phyloP scores from a whole-genome alignment of 2,113 vertebrate genomes.

The Bombycilla garrulus region DNA sequence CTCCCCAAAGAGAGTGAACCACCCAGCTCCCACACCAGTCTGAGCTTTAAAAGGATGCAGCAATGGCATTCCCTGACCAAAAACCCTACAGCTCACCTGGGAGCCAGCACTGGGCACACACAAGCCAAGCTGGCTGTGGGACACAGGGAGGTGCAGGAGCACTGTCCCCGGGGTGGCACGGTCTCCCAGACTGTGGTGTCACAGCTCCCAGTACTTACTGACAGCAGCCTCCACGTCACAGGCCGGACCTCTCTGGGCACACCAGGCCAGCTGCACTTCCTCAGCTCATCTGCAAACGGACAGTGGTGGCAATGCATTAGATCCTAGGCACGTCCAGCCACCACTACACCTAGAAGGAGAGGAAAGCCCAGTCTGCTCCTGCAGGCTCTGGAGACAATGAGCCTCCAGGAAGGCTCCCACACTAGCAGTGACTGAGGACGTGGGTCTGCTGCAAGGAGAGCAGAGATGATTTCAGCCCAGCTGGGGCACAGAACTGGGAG shows the following conservation, averaged over 20 bases:
- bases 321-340: conserved; percentile 62
- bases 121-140: background rate
- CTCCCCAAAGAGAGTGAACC: background rate
- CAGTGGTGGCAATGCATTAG: conserved; percentile 65
- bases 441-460: background rate
- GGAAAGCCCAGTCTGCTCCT: conserved; percentile 70
- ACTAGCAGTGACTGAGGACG: background rate
- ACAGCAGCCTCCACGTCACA: conserved; percentile 95
- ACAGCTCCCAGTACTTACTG: conserved; percentile 74
- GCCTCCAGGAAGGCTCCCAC: conserved; percentile 32
- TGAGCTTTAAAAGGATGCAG: background rate
- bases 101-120: background rate
- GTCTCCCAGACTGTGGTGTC: background rate
- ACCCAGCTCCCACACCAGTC: background rate
- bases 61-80: background rate
- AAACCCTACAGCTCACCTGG: background rate
- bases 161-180: background rate
- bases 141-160: background rate
- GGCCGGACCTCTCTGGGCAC: conserved; percentile 94
- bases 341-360: conserved; percentile 68
- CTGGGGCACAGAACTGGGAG: background rate
- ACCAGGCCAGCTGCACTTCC: conserved; percentile 97
- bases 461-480: background rate
- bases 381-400: conserved; percentile 42
- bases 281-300: conserved; percentile 89